A percentile compares a stretch with the other conserved stretches of the same genome.
phyloP scores from a whole-genome alignment of 2,113 vertebrate genomes.

The Grus americana region DNA sequence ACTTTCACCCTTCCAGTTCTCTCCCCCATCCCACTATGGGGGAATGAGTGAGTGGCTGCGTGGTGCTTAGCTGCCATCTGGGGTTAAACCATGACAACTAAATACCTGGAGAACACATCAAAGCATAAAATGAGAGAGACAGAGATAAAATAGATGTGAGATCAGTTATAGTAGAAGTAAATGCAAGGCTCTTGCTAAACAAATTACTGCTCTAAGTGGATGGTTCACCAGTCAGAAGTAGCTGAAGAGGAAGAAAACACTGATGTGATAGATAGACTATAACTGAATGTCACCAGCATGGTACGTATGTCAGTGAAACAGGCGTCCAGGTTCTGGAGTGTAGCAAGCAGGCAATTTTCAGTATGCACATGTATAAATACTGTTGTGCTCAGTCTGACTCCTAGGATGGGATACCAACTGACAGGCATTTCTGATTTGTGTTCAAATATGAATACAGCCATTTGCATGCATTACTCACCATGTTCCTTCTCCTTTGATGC shows the following conservation, averaged over 20 bases:
- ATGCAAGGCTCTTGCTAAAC: background rate
- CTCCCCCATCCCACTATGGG: too few relatives aligned
- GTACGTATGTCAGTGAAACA: background rate
- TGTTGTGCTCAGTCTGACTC: background rate
- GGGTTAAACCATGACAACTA: background rate
- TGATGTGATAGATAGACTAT: too few relatives aligned
- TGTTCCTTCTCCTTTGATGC: background rate
- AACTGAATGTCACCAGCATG: background rate
- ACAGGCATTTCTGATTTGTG: conserved; percentile 4
- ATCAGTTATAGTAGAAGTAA: background rate
- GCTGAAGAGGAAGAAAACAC: background rate
- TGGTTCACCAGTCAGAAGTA: background rate
- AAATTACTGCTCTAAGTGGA: background rate
- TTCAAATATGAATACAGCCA: background rate
- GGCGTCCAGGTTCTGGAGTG: background rate
- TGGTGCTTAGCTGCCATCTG: too few relatives aligned
- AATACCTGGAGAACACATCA: background rate
- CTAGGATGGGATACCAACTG: background rate
- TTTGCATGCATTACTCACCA: conserved; percentile 2
- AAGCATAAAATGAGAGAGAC: background rate
- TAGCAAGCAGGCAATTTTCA: background rate
- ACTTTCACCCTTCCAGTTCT: too few relatives aligned
- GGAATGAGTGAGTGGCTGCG: too few relatives aligned
- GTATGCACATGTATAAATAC: background rate
- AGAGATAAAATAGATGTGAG: background rate